Base-by-base conservation (phyloP, 2,888 invertebrate genomes). In the Anticlea derivata region DNA sequence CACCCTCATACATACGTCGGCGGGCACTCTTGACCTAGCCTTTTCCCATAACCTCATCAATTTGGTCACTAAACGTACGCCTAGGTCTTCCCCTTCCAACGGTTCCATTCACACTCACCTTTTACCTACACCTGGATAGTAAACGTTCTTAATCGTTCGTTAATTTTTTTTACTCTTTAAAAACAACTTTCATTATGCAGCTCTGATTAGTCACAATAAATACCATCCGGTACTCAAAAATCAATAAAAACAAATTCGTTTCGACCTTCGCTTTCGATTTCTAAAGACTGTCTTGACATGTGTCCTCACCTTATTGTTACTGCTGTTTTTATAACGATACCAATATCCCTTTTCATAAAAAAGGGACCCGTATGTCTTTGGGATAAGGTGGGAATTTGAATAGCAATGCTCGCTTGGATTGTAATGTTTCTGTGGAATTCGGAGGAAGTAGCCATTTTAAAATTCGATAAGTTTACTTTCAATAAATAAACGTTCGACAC, bases 401-500 rank as follows among this genome's bases (percentile, higher is more conserved):
- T 50, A 33, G 8, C n/a, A 31, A 11, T 23, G 3, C 2, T 35
- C n/a, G 5, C 24, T 29, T 38, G n/a, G 11, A 11, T 33, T 12
- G 1, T 34, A 39, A n/a, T 47, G 30, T 55, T 39, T 45, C 27
- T 13, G n/a, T 7, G 47, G 43, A 55, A 60, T 55, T 55, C 55
- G 58, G 60, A 68, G 70, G 72, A 75, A 78, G 78, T 68, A 75
- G 73, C 62, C 66, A 68, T 71, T 78, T 82, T 78, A 77, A 77
- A 78, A 79, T 82, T 81, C 83, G 81, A 81, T 83, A 83, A 75
- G 64, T 67, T 70, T 60, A 67, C 66, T 63, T 65, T 70, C 78
- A 66, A 84, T 80, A 82, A 80, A 78, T 80, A 83, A 79, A 70
- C 72, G 67, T 76, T 83, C 81, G 78, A 80, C 85, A 83, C 83